Percentiles rank a stretch among this genome's conserved stretches.
These are phyloP conservation scores for Dilophus febrilis DNA, from an alignment of 2,888 invertebrate genomes.

Conservation along the genomic window DNA sequence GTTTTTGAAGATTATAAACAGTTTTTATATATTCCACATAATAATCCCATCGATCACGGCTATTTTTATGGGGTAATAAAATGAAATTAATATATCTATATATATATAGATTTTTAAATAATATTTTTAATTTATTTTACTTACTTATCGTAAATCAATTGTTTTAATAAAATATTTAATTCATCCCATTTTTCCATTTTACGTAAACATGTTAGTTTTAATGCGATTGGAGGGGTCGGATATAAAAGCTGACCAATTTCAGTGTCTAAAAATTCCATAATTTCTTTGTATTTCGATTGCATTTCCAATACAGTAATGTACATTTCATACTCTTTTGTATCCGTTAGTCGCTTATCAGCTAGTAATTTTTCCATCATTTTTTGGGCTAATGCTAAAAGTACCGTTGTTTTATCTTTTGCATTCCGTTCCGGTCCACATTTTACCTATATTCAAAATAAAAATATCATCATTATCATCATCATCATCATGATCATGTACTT, in stretches of 20 bases:
- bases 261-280: constrained; percentile 63
- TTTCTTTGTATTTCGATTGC: constrained; percentile 65
- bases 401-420: constrained; percentile 40
- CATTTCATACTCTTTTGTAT: constrained; percentile 90
- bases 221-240: constrained; percentile 48
- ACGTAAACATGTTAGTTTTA: constrained; percentile 55
- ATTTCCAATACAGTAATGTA: constrained; percentile 72
- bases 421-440: constrained; percentile 32
- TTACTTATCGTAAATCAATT: constrained; percentile 56
- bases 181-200: constrained; percentile 58
- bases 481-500: neutral
- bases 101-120: neutral
- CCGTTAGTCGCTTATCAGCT: constrained; percentile 70
- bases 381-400: constrained; percentile 76
- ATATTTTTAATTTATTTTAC: constrained; percentile 12
- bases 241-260: constrained; percentile 50
- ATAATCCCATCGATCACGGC: constrained; percentile 55
- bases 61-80: constrained; percentile 22
- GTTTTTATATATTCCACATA: constrained; percentile 56
- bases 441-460: constrained; percentile 17
- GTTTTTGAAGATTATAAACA: constrained; percentile 42
- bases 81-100: neutral
- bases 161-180: constrained; percentile 55
- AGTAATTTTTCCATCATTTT: constrained; percentile 86
- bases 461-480: neutral